Conservation (phyloP, 2,113 vertebrate genomes). For the Addax nasomaculatus region DNA sequence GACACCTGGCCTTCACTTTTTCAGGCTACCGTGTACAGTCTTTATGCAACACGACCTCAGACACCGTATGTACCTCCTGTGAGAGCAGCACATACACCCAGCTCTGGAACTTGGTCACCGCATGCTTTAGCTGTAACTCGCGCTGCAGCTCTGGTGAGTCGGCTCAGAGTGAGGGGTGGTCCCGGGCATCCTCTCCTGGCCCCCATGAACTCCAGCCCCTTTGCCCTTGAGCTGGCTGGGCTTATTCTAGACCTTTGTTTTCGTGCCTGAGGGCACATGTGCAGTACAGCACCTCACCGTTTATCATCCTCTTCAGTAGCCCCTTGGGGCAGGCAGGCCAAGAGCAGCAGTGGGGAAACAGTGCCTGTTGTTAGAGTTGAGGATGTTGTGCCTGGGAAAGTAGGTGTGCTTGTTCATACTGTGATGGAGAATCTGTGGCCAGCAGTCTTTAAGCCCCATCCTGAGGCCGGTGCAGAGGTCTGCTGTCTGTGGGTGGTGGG, state of each 20-base stretch:
- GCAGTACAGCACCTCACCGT: neutral
- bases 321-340: rapidly evolving
- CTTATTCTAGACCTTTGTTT: neutral
- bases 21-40: constrained; percentile 41
- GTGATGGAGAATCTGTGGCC: neutral
- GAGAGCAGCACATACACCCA: constrained; percentile 59
- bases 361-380: neutral
- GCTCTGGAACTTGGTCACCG: constrained; percentile 65
- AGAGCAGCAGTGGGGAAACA: rapidly evolving
- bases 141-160: constrained; percentile 66
- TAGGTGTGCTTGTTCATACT: rapidly evolving
- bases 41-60: constrained; percentile 42
- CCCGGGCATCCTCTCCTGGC: neutral
- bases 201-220: neutral
- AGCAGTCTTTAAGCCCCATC: neutral
- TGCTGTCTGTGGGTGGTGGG: neutral
- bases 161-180: neutral
- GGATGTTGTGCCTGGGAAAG: too few relatives aligned
- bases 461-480: rapidly evolving
- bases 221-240: neutral
- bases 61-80: constrained; percentile 70
- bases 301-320: neutral
- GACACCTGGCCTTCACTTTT: neutral
- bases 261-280: rapidly evolving
- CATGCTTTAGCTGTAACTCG: constrained; percentile 73